A percentile compares a stretch with the other conserved stretches of the same genome.
Evolutionary conservation across 2,888 invertebrate species (phyloP).

Genomic region (Caradrina clavipalpis): DNA sequence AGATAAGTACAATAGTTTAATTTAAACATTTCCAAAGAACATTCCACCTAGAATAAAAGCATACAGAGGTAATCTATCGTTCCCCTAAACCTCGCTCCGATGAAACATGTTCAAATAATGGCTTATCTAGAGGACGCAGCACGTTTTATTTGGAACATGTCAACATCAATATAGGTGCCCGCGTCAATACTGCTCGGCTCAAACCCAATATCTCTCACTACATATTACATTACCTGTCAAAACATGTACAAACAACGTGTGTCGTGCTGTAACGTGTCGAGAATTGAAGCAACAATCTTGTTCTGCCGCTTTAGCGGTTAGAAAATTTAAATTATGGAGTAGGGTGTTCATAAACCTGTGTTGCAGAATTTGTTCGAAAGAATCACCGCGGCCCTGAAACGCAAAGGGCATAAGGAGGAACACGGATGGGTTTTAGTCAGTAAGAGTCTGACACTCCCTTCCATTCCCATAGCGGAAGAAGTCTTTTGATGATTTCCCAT

Average conservation of each 20-base stretch:
- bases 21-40: not conserved
- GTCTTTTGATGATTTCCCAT: too few relatives aligned
- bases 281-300: slow-evolving; percentile 50
- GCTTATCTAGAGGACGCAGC: slow-evolving; percentile 59
- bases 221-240: slow-evolving; percentile 83
- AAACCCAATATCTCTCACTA: slow-evolving; percentile 79
- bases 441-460: too few relatives aligned
- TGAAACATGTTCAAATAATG: slow-evolving; percentile 55
- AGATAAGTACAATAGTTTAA: too few relatives aligned
- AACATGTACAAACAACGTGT: slow-evolving; percentile 74
- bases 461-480: too few relatives aligned
- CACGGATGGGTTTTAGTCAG: too few relatives aligned
- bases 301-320: slow-evolving; percentile 25
- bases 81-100: slow-evolving; percentile 32
- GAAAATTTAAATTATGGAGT: not conserved
- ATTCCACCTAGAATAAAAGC: slow-evolving; percentile 7
- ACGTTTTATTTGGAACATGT: slow-evolving; percentile 65
- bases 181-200: slow-evolving; percentile 67
- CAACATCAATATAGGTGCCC: slow-evolving; percentile 70
- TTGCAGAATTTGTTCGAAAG: too few relatives aligned
- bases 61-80: slow-evolving; percentile 13
- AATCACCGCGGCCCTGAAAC: too few relatives aligned
- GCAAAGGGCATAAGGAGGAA: too few relatives aligned
- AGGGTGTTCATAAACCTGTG: not conserved
- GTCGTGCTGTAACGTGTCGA: slow-evolving; percentile 59